Conservation (phyloP, 2,797 vertebrate genomes). For the Lacerta viridis region DNA sequence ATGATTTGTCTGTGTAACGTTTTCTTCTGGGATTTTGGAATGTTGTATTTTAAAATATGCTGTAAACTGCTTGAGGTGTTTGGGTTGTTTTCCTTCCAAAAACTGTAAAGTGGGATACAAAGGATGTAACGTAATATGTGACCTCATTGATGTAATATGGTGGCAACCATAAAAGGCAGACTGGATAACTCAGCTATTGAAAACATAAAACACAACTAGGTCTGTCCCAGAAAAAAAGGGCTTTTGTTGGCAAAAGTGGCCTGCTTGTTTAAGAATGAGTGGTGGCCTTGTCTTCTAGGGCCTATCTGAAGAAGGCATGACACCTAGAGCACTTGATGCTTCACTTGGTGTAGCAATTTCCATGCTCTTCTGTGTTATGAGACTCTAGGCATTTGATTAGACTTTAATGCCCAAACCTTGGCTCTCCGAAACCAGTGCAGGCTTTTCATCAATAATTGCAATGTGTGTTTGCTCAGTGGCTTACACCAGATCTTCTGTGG, state of each 20-base stretch:
- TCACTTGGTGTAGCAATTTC: neutral
- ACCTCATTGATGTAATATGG: no score
- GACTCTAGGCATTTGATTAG: neutral
- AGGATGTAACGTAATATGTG: no score
- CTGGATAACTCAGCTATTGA: neutral
- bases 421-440: neutral
- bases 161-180: no score
- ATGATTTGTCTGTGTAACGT: no score
- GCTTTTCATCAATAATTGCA: neutral
- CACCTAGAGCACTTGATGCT: neutral
- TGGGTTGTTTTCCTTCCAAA: no score
- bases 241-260: neutral
- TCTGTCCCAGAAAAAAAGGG: neutral
- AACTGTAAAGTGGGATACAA: neutral
- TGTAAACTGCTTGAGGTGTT: no score
- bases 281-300: neutral
- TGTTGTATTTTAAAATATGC: no score
- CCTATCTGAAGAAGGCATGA: neutral
- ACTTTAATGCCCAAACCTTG: neutral
- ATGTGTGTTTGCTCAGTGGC: neutral
- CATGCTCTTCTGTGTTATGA: neutral
- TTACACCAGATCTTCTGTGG: neutral
- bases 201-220: neutral
- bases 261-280: neutral
- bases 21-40: no score